These are phyloP conservation scores for Trypoxylon attenuatum DNA, from an alignment of 2,888 invertebrate genomes.

Conservation along the genomic window DNA sequence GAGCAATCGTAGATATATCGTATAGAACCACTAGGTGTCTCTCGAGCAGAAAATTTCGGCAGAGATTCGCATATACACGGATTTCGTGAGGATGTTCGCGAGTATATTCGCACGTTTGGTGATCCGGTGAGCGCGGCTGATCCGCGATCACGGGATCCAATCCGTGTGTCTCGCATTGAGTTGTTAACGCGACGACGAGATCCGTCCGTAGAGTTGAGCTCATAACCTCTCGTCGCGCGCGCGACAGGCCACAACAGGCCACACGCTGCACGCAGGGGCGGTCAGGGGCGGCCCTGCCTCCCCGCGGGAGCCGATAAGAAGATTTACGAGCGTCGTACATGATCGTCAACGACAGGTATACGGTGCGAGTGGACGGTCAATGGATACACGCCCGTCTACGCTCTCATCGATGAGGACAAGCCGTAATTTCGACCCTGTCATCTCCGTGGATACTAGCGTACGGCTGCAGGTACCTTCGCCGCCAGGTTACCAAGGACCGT, in stretches of 20 bases:
- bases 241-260: background rate
- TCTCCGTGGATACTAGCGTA: background rate
- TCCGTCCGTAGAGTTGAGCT: background rate
- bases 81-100: background rate
- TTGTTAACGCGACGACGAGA: background rate
- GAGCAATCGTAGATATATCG: background rate
- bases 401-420: background rate
- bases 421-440: background rate
- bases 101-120: background rate
- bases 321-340: conserved; percentile 12
- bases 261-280: background rate
- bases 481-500: background rate
- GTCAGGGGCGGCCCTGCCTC: background rate
- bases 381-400: background rate
- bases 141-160: too few relatives aligned
- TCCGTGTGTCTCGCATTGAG: background rate
- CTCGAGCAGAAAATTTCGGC: background rate
- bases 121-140: background rate
- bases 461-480: background rate
- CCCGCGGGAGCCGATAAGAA: too few relatives aligned
- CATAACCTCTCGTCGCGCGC: background rate
- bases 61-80: background rate
- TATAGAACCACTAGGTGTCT: background rate
- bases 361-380: background rate
- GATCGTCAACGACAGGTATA: conserved; percentile 18